Conservation (phyloP, 2,113 vertebrate genomes). For the Oreotragus oreotragus region DNA sequence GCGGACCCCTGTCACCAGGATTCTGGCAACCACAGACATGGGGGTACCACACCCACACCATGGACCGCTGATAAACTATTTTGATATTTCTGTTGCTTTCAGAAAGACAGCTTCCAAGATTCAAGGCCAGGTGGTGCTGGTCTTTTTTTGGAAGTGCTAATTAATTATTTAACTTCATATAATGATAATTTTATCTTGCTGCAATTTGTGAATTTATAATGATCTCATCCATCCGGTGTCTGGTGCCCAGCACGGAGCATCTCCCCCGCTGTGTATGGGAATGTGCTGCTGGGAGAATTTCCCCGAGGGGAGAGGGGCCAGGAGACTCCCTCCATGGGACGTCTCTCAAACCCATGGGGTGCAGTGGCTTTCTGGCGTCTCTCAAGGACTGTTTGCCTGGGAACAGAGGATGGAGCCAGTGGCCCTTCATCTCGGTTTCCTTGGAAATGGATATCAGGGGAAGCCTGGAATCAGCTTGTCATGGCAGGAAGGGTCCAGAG, state of each 20-base stretch:
- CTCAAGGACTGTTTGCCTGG: neutral
- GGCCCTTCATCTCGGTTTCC: neutral
- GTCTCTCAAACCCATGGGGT: neutral
- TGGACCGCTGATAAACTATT: constrained; percentile 30
- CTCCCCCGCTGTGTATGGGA: neutral
- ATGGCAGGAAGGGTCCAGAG: neutral
- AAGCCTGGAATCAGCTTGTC: neutral
- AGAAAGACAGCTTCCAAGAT: constrained; percentile 60
- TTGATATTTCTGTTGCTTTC: constrained; percentile 51
- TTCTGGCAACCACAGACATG: neutral
- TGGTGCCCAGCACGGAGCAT: neutral
- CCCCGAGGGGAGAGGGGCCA: neutral
- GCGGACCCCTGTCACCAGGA: neutral
- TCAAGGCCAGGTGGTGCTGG: constrained; percentile 66
- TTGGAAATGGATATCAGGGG: neutral
- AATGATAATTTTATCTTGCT: constrained; percentile 75
- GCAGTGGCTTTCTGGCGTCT: neutral
- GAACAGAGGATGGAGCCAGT: neutral
- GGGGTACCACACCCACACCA: neutral
- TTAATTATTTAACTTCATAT: constrained; percentile 76
- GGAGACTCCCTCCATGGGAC: neutral
- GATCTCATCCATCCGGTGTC: constrained; percentile 64
- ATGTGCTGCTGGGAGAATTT: neutral
- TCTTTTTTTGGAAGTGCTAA: constrained; percentile 75
- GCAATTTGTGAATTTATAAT: constrained; percentile 67